A percentile compares a stretch with the other conserved stretches of the same genome.
phyloP scores from a whole-genome alignment of 2,113 vertebrate genomes.

The Lepisosteus osseus region DNA sequence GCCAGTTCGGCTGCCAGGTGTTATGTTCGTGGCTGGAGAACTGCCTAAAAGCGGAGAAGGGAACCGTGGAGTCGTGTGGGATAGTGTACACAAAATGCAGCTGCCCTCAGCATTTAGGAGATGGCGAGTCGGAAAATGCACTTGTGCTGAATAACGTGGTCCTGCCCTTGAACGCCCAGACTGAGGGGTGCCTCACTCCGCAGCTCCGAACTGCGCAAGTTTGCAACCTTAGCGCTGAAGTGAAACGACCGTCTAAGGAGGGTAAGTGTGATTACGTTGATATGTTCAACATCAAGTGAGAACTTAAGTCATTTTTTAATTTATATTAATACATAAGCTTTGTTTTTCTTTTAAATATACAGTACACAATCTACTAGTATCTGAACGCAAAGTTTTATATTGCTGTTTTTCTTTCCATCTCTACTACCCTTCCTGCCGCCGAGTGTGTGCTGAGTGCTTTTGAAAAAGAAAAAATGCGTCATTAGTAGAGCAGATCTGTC shows the following conservation, averaged over 20 bases:
- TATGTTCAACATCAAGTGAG: background rate
- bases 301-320: background rate
- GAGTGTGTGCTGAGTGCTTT: conserved; percentile 53
- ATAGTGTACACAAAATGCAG: conserved; percentile 97
- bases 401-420: conserved; percentile 31
- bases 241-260: conserved; percentile 93
- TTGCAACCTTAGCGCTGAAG: conserved; percentile 96
- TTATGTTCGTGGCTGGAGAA: conserved; percentile 97
- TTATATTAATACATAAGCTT: background rate
- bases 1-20: conserved; percentile 97
- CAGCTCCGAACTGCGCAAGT: conserved; percentile 92
- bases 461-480: conserved; percentile 65
- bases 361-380: conserved; percentile 29
- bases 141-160: conserved; percentile 95
- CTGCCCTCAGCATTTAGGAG: conserved; percentile 96
- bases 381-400: conserved; percentile 35
- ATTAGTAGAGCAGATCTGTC: conserved; percentile 35
- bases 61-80: conserved; percentile 91
- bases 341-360: conserved; percentile 26
- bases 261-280: conserved; percentile 74
- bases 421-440: conserved; percentile 18
- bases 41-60: conserved; percentile 93
- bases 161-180: conserved; percentile 96
- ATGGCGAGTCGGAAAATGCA: conserved; percentile 85
- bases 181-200: conserved; percentile 94